Base-by-base conservation (phyloP, 1,140 invertebrate genomes). In the Drosophila sproati region DNA sequence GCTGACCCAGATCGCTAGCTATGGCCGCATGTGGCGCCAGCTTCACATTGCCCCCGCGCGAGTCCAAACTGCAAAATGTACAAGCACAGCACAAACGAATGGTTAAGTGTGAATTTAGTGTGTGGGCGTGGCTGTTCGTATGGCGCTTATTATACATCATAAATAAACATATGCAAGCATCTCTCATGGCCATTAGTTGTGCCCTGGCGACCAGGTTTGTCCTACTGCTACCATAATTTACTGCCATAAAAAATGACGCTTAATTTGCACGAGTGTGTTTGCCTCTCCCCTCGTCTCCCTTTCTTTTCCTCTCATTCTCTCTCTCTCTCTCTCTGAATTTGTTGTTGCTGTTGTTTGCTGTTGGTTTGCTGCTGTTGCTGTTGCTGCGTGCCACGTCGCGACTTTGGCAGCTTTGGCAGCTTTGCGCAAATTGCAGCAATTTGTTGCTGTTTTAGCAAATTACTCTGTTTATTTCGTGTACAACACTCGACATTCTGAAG, bases 21-120 rank as follows among this genome's bases (percentile, higher is more conserved):
- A 95, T 95, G 31, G 96, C 95, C 94, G 95, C 96, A 91, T 97
- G 96, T 51, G 94, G 93, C 2, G 95, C 95, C 54, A 93, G 79
- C 52, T 93, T 92, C 31, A 96, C 93, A 67, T 95, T 94, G 6
- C 95, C 94, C 2, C 94, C 94, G 80, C 97, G 94, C 66, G 96
- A 96, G 93, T 97, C 96, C 91, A 97, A 94, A 90, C 97, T 97
- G 61, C 12, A 56, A 67, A 61, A 73, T 51, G 12, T 43, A 93
- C 20, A 94, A 83, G 34, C 64, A 83, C 41, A 3, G 67, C 39
- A 43, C n/a, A 41, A 60, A 67, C 57, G 50, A 75, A 77, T 48
- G 52, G 62, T 77, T 70, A 71, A 62, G 73, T 63, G 39, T 74
- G 73, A 69, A 62, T 74, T 74, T 74, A 87, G 77, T 74, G 77